phyloP scores from a whole-genome alignment of 2,888 invertebrate species.

The Empis stercorea region DNA sequence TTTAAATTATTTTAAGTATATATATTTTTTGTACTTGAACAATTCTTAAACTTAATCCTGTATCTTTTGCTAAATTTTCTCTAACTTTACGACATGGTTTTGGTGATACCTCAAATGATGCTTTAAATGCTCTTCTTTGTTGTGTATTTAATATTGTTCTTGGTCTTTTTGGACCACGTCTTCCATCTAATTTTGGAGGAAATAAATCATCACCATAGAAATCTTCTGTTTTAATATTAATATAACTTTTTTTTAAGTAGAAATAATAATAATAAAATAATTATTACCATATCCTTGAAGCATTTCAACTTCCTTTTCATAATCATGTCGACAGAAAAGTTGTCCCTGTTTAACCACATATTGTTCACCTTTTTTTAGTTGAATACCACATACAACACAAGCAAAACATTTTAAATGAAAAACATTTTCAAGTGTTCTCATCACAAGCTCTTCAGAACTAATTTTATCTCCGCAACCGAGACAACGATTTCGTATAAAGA shows the following conservation, averaged over 20 bases:
- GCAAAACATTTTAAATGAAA: constrained; percentile 70
- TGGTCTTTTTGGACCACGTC: constrained; percentile 67
- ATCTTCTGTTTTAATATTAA: constrained; percentile 33
- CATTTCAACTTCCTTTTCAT: constrained; percentile 66
- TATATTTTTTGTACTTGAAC: constrained; percentile 52
- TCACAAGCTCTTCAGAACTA: constrained; percentile 63
- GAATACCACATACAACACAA: constrained; percentile 62
- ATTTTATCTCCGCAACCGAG: constrained; percentile 59
- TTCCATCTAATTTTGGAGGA: constrained; percentile 47
- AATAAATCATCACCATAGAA: constrained; percentile 48
- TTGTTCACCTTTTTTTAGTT: constrained; percentile 68
- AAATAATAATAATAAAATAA: not conserved
- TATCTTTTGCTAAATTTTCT: constrained; percentile 71
- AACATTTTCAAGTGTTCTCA: constrained; percentile 59
- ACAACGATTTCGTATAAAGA: constrained; percentile 58
- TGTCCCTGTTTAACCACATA: constrained; percentile 67
- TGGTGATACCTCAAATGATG: constrained; percentile 72
- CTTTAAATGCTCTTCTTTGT: constrained; percentile 70
- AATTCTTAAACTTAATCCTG: constrained; percentile 69
- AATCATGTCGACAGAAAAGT: constrained; percentile 66
- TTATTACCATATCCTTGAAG: constrained; percentile 43
- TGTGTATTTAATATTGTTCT: constrained; percentile 72
- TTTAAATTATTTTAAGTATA: not conserved
- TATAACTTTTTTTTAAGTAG: too few species aligned
- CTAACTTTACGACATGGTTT: constrained; percentile 73